Evolutionary conservation across 1,140 invertebrate species (phyloP).

Genomic region (Drosophila setifemur): DNA sequence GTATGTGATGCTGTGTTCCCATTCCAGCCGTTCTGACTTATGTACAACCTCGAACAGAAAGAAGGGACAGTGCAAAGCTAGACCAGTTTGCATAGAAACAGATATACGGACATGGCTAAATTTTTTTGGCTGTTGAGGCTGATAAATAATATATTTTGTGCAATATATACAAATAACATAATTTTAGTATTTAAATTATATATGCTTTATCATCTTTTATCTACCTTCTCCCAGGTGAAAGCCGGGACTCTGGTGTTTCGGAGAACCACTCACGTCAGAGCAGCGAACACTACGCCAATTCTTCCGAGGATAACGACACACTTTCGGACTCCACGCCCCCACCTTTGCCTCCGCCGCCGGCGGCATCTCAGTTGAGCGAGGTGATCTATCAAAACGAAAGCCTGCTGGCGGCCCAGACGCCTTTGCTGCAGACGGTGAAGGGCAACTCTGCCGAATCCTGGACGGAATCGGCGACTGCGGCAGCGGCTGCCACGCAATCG

Average conservation of each 20-base stretch:
- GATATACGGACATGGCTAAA: too few relatives aligned
- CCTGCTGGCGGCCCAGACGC: slow-evolving; percentile 63
- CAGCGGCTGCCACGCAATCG: slow-evolving; percentile 85
- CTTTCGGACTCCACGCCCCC: slow-evolving; percentile 70
- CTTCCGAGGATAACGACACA: slow-evolving; percentile 81
- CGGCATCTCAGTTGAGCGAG: slow-evolving; percentile 82
- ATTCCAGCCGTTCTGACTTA: too few relatives aligned
- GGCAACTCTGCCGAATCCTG: slow-evolving; percentile 79
- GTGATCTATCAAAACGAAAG: slow-evolving; percentile 84
- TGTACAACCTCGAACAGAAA: too few relatives aligned
- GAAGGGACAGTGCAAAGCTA: too few relatives aligned
- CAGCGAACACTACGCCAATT: slow-evolving; percentile 85
- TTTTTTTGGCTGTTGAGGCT: too few relatives aligned
- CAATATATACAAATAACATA: too few relatives aligned
- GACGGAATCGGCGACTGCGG: slow-evolving; percentile 86
- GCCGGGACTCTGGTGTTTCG: slow-evolving; percentile 89
- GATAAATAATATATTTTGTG: too few relatives aligned
- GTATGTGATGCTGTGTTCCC: too few relatives aligned
- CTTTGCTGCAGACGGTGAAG: slow-evolving; percentile 71
- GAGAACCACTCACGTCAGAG: slow-evolving; percentile 90
- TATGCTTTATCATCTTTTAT: too few relatives aligned
- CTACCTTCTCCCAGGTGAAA: slow-evolving; percentile 82
- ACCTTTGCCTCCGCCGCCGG: slow-evolving; percentile 45
- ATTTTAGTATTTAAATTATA: too few relatives aligned
- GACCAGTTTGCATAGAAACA: too few relatives aligned